These are phyloP conservation scores for Sebastes alutus DNA, from an alignment of 2,797 vertebrate species.

Conservation along the genomic window DNA sequence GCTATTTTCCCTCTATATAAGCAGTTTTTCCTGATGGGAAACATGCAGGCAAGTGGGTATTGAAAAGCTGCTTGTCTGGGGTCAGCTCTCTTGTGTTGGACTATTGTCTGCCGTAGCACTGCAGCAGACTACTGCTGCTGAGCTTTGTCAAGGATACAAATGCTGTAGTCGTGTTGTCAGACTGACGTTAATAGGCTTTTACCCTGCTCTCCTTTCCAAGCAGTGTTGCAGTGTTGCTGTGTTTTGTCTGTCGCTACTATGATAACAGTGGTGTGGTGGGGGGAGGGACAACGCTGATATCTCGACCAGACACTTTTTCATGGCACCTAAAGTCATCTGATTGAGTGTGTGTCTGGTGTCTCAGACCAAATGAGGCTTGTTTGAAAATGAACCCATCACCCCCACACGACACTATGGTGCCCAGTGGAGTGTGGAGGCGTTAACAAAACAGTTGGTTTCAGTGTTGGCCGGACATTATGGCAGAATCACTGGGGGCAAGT, in stretches of 20 bases:
- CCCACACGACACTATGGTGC: not conserved
- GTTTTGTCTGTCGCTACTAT: constrained; percentile 21
- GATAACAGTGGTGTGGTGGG: constrained; percentile 6
- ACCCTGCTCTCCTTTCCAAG: not conserved
- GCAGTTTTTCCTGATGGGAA: constrained; percentile 60
- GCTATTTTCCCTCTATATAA: constrained; percentile 33
- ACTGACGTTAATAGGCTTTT: constrained; percentile 7
- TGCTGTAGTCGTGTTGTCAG: constrained; percentile 4
- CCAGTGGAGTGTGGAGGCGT: constrained; percentile 1
- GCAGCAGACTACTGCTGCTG: constrained; percentile 25
- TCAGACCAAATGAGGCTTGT: constrained; percentile 32
- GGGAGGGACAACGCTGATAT: not conserved
- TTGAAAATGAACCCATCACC: constrained; percentile 17
- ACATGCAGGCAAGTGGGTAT: constrained; percentile 41
- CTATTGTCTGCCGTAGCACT: constrained; percentile 31
- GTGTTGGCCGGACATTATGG: not conserved
- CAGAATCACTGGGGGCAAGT: constrained; percentile 22
- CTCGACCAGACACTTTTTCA: not conserved
- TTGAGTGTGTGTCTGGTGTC: constrained; percentile 3
- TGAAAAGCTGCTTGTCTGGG: constrained; percentile 44
- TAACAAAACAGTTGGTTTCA: constrained; percentile 25
- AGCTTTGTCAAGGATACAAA: constrained; percentile 31
- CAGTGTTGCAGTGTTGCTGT: constrained; percentile 1
- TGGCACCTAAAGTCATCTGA: not conserved
- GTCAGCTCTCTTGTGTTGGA: constrained; percentile 37